phyloP scores from a whole-genome alignment of 92 coral and sea anemone species.

The Phenganax subtilis region DNA sequence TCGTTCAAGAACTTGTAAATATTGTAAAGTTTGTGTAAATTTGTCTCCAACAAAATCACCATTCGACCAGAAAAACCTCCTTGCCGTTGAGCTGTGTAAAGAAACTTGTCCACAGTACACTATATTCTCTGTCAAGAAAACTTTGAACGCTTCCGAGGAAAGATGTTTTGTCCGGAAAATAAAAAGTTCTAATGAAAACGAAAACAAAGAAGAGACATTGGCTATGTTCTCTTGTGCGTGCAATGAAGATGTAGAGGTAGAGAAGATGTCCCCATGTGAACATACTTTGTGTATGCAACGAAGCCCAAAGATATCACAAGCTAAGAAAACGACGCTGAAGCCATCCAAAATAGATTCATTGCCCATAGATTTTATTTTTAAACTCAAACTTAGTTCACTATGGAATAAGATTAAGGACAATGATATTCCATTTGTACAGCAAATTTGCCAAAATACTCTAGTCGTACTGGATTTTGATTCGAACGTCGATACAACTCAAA shows the following conservation, averaged over 20 bases:
- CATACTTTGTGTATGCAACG: constrained; percentile 63
- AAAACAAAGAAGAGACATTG: neutral
- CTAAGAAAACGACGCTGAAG: constrained; percentile 55
- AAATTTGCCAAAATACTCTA: constrained; percentile 64
- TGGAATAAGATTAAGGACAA: constrained; percentile 49
- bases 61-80: constrained; percentile 46
- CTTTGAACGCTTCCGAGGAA: constrained; percentile 78
- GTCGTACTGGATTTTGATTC: constrained; percentile 62
- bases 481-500: constrained; percentile 28
- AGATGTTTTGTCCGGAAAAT: constrained; percentile 75
- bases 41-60: constrained; percentile 44
- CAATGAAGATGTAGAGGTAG: neutral
- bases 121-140: constrained; percentile 72
- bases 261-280: constrained; percentile 50
- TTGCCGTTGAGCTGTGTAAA: constrained; percentile 70
- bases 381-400: constrained; percentile 53
- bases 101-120: constrained; percentile 50
- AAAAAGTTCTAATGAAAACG: neutral
- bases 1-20: constrained; percentile 88
- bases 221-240: constrained; percentile 26
- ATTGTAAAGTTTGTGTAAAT: constrained; percentile 61
- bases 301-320: constrained; percentile 43
- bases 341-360: constrained; percentile 45
- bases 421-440: constrained; percentile 71
- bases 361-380: constrained; percentile 51